A percentile compares a stretch with the other conserved stretches of the same genome.
phyloP scores from a whole-genome alignment of 2,113 vertebrate genomes.

The Mandrillus leucophaeus region DNA sequence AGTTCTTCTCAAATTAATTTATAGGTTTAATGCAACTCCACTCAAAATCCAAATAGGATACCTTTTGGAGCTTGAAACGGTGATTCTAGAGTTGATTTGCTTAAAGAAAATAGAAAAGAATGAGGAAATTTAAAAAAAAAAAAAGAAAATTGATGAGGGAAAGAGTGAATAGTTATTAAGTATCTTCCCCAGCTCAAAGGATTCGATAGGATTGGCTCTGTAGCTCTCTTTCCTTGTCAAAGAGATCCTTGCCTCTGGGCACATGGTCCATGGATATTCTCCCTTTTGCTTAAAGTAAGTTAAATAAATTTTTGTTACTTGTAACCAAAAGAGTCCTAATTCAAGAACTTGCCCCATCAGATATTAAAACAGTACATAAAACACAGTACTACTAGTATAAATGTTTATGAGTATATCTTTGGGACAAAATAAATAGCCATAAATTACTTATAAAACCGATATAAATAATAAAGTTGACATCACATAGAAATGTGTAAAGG shows the following conservation, averaged over 20 bases:
- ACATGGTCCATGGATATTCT: neutral
- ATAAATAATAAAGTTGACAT: constrained; percentile 5
- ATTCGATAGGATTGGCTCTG: neutral
- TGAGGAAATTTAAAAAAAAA: neutral
- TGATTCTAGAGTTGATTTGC: constrained; percentile 50
- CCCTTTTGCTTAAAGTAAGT: neutral
- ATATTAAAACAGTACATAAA: neutral
- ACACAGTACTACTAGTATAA: neutral
- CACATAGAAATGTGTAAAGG: neutral
- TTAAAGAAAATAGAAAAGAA: constrained; percentile 41
- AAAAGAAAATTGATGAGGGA: neutral
- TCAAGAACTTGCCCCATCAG: neutral
- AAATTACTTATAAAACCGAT: constrained; percentile 1
- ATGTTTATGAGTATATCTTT: neutral
- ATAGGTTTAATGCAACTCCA: constrained; percentile 47
- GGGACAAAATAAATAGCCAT: neutral
- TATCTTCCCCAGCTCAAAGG: neutral
- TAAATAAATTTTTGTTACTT: neutral
- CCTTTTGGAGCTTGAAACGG: constrained; percentile 44
- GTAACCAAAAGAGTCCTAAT: neutral
- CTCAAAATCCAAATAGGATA: constrained; percentile 59
- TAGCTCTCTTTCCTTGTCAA: neutral
- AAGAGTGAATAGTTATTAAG: neutral
- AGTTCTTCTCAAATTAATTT: constrained; percentile 62
- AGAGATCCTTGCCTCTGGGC: neutral